Evolutionary conservation across 2,888 invertebrate species (phyloP), one percentile per base, ranked within the genome.

Genomic region (Synergus gifuensis): DNA sequence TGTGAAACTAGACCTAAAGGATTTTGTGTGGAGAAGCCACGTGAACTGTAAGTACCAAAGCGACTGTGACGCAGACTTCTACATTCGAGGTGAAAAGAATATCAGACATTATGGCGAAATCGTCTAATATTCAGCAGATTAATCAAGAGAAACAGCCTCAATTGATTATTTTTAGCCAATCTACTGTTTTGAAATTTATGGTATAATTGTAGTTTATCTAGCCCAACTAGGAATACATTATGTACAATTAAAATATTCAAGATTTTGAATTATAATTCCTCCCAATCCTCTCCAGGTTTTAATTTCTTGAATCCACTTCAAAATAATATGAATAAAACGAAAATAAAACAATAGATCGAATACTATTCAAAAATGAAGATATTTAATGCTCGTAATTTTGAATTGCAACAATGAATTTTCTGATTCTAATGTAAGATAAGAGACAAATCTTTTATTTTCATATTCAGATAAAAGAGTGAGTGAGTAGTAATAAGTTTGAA

Each of bases 61-160:
- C 73, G 36, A 73, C 22, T 73, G 49, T 54, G 73, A 54, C n/a
- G 22, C 36, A 73, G 49, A 73, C 9, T 73, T 40, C 54, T 73
- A 73, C 73, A 73, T 49, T 73, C 73, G 36, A 73, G 28, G 73
- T 73, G 54, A 49, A 54, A 73, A 69, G n/a, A 54, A n/a, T 44
- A 67, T 73, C 36, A 36, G 36, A 36, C 1, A 54, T 49, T 28
- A 69, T 28, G 54, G 36, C 36, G 28, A 49, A 73, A n/a, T 54
- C 16, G 18, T 9, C 49, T 73, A 54, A n/a, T 54, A n/a, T n/a
- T 46, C 69, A 12, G 49, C 11, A 49, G 54, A 73, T 36, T 22
- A 40, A 54, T 73, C 22, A 36, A 73, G 16, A 49, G 28, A 69
- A 60, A 60, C 60, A 18, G 12, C 60, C 22, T 60, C 22, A 60